These are phyloP conservation scores for Napeogenes sylphis DNA, from an alignment of 2,888 invertebrate genomes.

Conservation along the genomic window DNA sequence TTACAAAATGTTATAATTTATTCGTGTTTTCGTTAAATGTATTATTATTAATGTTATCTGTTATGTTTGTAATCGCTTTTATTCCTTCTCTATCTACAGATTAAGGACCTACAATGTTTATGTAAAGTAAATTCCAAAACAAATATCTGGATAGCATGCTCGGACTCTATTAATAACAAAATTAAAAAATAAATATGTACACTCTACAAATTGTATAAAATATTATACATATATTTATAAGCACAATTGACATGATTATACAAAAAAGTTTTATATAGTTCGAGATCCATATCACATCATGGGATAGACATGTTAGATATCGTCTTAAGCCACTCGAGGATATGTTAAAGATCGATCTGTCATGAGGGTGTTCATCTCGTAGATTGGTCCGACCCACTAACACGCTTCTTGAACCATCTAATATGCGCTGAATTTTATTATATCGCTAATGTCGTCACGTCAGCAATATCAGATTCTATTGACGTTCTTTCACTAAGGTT, in stretches of 20 bases:
- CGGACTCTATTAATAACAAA: neutral
- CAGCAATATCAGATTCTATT: no score
- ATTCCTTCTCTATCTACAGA: no score
- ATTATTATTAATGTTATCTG: no score
- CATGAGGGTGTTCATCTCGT: constrained; percentile 11
- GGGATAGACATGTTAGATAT: neutral
- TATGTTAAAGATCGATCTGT: constrained; percentile 14
- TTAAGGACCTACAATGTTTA: no score
- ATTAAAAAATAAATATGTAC: no score
- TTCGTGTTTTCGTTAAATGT: neutral
- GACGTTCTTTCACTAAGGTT: no score
- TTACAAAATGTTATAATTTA: constrained; percentile 4
- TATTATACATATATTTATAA: neutral
- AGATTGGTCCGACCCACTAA: constrained; percentile 26
- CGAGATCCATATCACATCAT: neutral
- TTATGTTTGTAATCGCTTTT: no score
- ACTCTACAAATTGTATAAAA: no score
- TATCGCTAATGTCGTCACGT: no score
- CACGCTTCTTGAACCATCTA: constrained; percentile 12
- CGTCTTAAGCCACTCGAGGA: neutral
- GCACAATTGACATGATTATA: neutral
- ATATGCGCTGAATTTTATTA: neutral
- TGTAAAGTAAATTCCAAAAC: neutral
- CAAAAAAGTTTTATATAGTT: neutral
- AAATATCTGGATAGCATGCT: no score